phyloP scores from a whole-genome alignment of 2,888 invertebrate species.

The Xiphydria camelus region DNA sequence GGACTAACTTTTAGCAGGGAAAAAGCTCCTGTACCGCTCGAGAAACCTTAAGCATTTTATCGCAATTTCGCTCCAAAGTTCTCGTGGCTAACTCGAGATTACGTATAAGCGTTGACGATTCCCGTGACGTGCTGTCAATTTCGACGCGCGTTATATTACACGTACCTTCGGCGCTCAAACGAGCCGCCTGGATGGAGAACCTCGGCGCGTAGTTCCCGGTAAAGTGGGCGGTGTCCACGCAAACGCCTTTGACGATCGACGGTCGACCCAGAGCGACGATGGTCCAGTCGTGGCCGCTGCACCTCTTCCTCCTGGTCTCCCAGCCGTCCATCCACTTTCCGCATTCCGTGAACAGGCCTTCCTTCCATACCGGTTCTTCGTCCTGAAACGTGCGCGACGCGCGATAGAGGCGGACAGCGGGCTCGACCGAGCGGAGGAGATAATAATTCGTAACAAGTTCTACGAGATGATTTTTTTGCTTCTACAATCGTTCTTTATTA shows the following conservation, averaged over 20 bases:
- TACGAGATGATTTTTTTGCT: background rate
- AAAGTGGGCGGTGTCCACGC: conserved; percentile 66
- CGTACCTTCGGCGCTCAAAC: conserved; percentile 60
- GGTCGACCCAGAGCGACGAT: conserved; percentile 64
- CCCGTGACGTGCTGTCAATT: background rate
- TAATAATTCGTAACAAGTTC: too few relatives aligned
- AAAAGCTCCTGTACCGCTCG: too few relatives aligned
- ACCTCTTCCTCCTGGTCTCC: conserved; percentile 67
- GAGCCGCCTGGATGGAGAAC: conserved; percentile 66
- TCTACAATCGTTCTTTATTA: background rate
- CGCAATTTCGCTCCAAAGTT: too few relatives aligned
- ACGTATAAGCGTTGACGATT: background rate
- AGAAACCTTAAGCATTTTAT: too few relatives aligned
- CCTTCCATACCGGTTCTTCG: conserved; percentile 62
- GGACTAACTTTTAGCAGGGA: too few relatives aligned
- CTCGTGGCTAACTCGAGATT: too few relatives aligned
- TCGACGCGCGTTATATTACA: conserved; percentile 1
- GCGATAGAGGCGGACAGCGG: too few relatives aligned
- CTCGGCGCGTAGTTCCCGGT: conserved; percentile 68
- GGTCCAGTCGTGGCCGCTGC: conserved; percentile 67
- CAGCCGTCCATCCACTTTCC: conserved; percentile 75
- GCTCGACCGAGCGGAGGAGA: too few relatives aligned
- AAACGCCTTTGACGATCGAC: conserved; percentile 61
- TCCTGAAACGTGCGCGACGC: too few relatives aligned
- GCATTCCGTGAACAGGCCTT: conserved; percentile 64